Evolutionary conservation across 2,113 vertebrate genomes (phyloP).

Genomic region (Dolichallabes microphthalmus): DNA sequence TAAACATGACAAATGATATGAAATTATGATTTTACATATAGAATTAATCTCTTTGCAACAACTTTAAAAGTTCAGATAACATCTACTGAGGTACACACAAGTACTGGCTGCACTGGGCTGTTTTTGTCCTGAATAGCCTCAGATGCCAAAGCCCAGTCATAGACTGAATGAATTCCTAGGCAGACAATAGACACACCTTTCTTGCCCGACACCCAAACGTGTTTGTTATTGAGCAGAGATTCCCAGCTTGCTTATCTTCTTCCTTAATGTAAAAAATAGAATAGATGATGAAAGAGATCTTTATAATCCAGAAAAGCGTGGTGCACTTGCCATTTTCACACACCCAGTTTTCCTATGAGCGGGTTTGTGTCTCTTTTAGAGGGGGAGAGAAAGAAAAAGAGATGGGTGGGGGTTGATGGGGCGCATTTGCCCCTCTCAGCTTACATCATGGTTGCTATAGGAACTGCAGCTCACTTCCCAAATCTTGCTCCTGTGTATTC

Average conservation of each 20-base stretch:
- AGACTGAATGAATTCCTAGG: constrained; percentile 46
- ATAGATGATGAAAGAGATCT: constrained; percentile 15
- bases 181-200: constrained; percentile 49
- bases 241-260: constrained; percentile 44
- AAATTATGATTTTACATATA: constrained; percentile 1
- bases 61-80: constrained; percentile 20
- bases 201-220: constrained; percentile 36
- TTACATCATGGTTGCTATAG: constrained; percentile 63
- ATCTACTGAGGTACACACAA: constrained; percentile 39
- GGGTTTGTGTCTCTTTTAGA: constrained; percentile 50
- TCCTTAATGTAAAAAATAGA: constrained; percentile 8
- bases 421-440: constrained; percentile 53
- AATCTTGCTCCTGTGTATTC: constrained; percentile 49
- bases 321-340: constrained; percentile 49
- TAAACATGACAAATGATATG: background rate
- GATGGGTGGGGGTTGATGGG: constrained; percentile 42
- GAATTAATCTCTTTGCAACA: background rate
- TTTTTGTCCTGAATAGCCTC: constrained; percentile 40
- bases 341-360: constrained; percentile 44
- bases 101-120: constrained; percentile 2
- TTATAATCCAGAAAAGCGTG: constrained; percentile 47
- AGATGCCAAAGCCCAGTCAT: constrained; percentile 27
- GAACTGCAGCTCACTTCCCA: constrained; percentile 59
- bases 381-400: constrained; percentile 46
- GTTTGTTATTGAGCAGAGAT: constrained; percentile 34